These are phyloP conservation scores for Coluber constrictor DNA, from an alignment of 2,797 vertebrate species.

Conservation along the genomic window DNA sequence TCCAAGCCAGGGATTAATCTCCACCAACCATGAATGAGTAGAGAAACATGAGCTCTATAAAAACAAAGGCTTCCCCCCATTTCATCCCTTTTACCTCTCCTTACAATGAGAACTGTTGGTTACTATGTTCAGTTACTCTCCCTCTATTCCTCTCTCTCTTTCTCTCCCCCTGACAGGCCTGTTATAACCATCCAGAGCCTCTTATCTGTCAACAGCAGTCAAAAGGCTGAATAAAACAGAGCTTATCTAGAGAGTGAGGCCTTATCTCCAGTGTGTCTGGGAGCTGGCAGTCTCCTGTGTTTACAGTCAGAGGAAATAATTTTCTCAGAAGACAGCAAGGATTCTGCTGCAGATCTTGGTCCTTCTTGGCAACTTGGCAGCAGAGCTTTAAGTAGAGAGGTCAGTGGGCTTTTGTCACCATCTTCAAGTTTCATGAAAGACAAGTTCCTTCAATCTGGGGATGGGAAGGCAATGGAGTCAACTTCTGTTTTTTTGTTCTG, in stretches of 20 bases:
- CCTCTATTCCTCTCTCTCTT: not conserved
- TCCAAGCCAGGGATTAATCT: slow-evolving; percentile 2
- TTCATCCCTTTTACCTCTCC: not conserved
- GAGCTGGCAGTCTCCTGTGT: slow-evolving; percentile 16
- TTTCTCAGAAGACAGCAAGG: slow-evolving; percentile 20
- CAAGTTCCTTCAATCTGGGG: not conserved
- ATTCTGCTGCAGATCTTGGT: not conserved
- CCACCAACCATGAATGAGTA: slow-evolving; percentile 14
- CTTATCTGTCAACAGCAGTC: slow-evolving; percentile 33
- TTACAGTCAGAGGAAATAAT: slow-evolving; percentile 22
- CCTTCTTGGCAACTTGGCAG: not conserved
- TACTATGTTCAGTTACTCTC: not conserved
- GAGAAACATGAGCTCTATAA: slow-evolving; percentile 22
- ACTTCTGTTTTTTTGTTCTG: not conserved
- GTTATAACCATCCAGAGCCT: not conserved
- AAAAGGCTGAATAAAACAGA: slow-evolving; percentile 24
- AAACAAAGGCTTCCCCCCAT: slow-evolving; percentile 15
- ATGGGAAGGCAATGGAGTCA: not conserved
- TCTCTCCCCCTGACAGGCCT: not conserved
- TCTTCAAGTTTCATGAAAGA: not conserved
- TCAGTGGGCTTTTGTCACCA: not conserved
- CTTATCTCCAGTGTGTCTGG: slow-evolving; percentile 26
- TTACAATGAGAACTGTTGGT: slow-evolving; percentile 7
- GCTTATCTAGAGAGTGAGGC: slow-evolving; percentile 25
- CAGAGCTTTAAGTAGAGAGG: not conserved